Percentiles rank a stretch among this genome's conserved stretches.
Conservation (phyloP, 2,888 invertebrate genomes). For the Tethea ocularis region DNA sequence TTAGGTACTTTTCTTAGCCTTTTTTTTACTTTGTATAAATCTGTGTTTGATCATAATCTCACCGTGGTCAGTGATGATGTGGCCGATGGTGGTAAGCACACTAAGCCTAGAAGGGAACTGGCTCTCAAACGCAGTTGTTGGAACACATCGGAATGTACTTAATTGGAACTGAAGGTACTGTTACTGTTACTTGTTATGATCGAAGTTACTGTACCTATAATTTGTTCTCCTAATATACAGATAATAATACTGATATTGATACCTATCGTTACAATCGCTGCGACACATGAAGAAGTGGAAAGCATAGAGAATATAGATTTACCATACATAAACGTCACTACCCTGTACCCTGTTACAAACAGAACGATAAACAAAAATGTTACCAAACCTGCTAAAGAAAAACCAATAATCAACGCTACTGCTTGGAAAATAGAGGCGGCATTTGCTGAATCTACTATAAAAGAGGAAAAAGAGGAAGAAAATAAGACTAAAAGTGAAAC, state of each 20-base stretch:
- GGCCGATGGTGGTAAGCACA: too few relatives aligned
- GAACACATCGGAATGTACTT: too few relatives aligned
- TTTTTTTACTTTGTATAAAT: too few relatives aligned
- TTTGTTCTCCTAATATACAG: too few relatives aligned
- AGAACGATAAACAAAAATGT: constrained; percentile 22
- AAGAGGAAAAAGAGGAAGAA: constrained; percentile 30
- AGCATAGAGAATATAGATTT: constrained; percentile 42
- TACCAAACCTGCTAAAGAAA: constrained; percentile 7
- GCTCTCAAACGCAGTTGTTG: too few relatives aligned
- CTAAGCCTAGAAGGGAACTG: too few relatives aligned
- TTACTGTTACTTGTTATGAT: too few relatives aligned
- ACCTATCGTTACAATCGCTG: constrained; percentile 26
- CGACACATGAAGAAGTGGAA: constrained; percentile 40
- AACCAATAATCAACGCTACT: constrained; percentile 27
- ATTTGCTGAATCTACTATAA: constrained; percentile 44
- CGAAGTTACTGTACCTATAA: too few relatives aligned
- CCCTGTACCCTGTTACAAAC: constrained; percentile 57
- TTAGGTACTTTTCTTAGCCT: too few relatives aligned
- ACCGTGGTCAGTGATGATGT: too few relatives aligned
- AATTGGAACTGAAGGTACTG: too few relatives aligned
- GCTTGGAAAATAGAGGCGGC: constrained; percentile 61
- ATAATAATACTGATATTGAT: constrained; percentile 45
- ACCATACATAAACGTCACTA: constrained; percentile 54
- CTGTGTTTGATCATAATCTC: too few relatives aligned
- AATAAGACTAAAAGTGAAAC: constrained; percentile 29